Percentiles rank a stretch among this genome's conserved stretches.
phyloP scores from a whole-genome alignment of 2,797 vertebrate genomes.

The Okamejei kenojei region DNA sequence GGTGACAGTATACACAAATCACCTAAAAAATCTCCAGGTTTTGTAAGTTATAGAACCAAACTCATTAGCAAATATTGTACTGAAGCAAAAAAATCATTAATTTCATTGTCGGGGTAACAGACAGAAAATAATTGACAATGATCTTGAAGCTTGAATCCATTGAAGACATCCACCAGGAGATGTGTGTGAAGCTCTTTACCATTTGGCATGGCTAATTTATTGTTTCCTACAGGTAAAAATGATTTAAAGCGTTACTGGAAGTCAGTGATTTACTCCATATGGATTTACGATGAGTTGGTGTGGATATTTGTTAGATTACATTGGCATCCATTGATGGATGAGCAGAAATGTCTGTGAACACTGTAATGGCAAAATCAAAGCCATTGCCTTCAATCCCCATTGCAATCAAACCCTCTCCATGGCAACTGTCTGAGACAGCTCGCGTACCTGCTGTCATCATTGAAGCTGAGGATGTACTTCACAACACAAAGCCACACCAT shows the following conservation, averaged over 20 bases:
- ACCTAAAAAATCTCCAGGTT: background rate
- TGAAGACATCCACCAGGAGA: background rate
- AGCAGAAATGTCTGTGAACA: too few species aligned
- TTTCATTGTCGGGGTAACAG: background rate
- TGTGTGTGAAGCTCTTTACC: background rate
- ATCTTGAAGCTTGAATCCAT: background rate
- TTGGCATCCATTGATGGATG: background rate
- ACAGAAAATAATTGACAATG: background rate
- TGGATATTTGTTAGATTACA: background rate
- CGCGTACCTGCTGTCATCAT: too few species aligned
- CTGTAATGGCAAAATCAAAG: too few species aligned
- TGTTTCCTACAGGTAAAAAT: background rate
- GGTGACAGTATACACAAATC: background rate
- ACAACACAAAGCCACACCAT: too few species aligned
- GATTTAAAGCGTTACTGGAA: background rate
- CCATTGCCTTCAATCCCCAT: too few species aligned
- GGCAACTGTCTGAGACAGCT: too few species aligned
- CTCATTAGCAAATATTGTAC: background rate
- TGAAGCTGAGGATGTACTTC: too few species aligned
- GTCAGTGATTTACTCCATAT: background rate
- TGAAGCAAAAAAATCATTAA: background rate
- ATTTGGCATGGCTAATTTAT: background rate
- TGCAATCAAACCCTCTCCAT: too few species aligned
- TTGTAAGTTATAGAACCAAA: background rate
- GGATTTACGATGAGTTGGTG: background rate